phyloP scores from a whole-genome alignment of 2,113 vertebrate species.

The Telmatochromis sp. region DNA sequence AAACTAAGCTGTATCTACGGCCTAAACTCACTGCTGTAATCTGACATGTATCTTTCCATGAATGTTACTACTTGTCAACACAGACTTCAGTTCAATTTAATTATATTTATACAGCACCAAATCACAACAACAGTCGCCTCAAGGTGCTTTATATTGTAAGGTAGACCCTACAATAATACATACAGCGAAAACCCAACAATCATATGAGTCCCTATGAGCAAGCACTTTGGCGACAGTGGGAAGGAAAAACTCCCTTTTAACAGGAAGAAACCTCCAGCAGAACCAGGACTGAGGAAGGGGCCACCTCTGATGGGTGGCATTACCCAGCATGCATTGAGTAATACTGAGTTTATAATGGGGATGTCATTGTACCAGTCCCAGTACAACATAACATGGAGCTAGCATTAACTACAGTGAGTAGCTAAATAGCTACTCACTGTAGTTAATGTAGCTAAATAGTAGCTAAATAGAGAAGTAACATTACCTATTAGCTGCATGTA shows the following conservation, averaged over 20 bases:
- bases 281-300: not conserved
- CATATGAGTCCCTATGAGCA: fast-evolving
- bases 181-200: not conserved
- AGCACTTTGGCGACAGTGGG: not conserved
- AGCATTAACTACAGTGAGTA: not conserved
- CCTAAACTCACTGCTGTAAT: not conserved
- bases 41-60: fast-evolving
- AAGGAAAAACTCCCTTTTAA: not conserved
- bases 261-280: not conserved
- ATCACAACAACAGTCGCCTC: not conserved
- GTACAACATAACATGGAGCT: not conserved
- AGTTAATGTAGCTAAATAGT: no score
- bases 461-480: not conserved
- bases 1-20: fast-evolving
- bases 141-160: fast-evolving
- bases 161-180: not conserved
- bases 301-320: not conserved
- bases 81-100: not conserved
- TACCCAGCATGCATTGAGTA: not conserved
- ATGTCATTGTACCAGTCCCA: not conserved
- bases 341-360: not conserved
- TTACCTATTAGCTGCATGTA: not conserved
- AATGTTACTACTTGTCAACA: not conserved
- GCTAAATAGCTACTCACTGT: not conserved
- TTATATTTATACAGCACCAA: not conserved